Base-by-base conservation (phyloP, 1,140 invertebrate species). In the Drosophila triauraria region DNA sequence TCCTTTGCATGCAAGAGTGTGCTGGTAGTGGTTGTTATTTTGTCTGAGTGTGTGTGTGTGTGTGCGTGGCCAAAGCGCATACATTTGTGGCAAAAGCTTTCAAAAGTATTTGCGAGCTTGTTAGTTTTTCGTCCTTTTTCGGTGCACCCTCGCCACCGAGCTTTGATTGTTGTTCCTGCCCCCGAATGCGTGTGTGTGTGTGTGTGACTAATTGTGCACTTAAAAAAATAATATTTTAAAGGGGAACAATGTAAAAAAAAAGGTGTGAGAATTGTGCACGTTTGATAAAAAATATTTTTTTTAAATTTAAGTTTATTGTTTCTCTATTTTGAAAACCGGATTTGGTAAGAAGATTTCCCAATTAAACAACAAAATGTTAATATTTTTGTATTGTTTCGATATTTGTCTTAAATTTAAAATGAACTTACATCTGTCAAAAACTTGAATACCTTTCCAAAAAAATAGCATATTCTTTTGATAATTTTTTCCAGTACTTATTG, bases 1-100 rank as follows among this genome's bases (percentile, higher is more conserved):
- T 67, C 44, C 17, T 70, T 43, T 43, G 27, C 53, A 40, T 56
- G 51, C 51, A 32, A 38, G 20, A 54, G 51, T 54, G 51, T 54
- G 17, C 23, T 38, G 32, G 12, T 13, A 38, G 51, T 23, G 51
- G 32, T 38, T 54, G 53, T 56, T 56, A 56, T 40, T 32, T 53
- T 54, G 23, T 62, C 17, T 20, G 0, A 40, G 25, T 32, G 50
- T 12, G 38, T 63, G 48, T 71, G 38, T 35, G 20, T 59, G 51
- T 58, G 58, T 75, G 72, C 64, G 78, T 70, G 62, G 75, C 57
- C 61, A 63, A 80, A 76, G 78, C 81, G 74, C 62, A 78, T 90
- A 90, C 78, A 84, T 90, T 88, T 88, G 83, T 80, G 84, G 77
- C 84, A 70, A 90, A 84, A 84, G 84, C 84, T 90, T 88, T 90